Percentiles rank a stretch among this genome's conserved stretches.
These are phyloP conservation scores for Aproaerema taeniolella DNA, from an alignment of 2,888 invertebrate genomes.

Conservation along the genomic window DNA sequence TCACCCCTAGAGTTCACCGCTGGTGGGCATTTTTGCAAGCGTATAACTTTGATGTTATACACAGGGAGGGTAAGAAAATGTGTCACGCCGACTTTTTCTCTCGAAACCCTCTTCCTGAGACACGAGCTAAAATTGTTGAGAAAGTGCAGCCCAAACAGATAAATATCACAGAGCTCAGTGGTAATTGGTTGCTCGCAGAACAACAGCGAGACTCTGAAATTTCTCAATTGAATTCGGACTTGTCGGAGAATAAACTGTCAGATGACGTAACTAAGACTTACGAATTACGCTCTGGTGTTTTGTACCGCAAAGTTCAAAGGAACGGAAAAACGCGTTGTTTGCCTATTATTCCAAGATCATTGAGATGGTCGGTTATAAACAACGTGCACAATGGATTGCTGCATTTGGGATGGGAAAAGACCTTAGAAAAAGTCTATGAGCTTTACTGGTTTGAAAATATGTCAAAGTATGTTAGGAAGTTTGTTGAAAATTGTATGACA, in stretches of 20 bases:
- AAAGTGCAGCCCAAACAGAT: background rate
- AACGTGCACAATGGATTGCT: slow-evolving; percentile 18
- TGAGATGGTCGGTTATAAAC: slow-evolving; percentile 20
- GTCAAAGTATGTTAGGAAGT: slow-evolving; percentile 11
- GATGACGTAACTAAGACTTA: slow-evolving; percentile 19
- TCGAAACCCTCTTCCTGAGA: slow-evolving; percentile 13
- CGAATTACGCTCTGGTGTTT: slow-evolving; percentile 15
- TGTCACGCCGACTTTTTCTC: slow-evolving; percentile 18
- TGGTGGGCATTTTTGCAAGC: too few species aligned
- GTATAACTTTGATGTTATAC: background rate
- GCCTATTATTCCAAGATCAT: slow-evolving; percentile 18
- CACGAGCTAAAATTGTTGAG: slow-evolving; percentile 3
- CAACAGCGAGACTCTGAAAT: slow-evolving; percentile 1
- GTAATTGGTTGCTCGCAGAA: background rate
- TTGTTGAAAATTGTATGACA: slow-evolving; percentile 12
- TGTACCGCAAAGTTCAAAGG: slow-evolving; percentile 20
- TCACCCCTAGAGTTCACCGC: too few species aligned
- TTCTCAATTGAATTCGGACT: background rate
- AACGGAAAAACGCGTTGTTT: slow-evolving; percentile 17
- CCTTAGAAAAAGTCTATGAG: slow-evolving; percentile 16
- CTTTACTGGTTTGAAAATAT: slow-evolving; percentile 15
- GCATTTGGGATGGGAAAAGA: slow-evolving; percentile 24
- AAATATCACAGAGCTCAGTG: background rate
- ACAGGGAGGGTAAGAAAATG: slow-evolving; percentile 8
- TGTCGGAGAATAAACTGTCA: background rate